phyloP scores from a whole-genome alignment of 2,113 vertebrate species.

The Phylloscopus trochilus region DNA sequence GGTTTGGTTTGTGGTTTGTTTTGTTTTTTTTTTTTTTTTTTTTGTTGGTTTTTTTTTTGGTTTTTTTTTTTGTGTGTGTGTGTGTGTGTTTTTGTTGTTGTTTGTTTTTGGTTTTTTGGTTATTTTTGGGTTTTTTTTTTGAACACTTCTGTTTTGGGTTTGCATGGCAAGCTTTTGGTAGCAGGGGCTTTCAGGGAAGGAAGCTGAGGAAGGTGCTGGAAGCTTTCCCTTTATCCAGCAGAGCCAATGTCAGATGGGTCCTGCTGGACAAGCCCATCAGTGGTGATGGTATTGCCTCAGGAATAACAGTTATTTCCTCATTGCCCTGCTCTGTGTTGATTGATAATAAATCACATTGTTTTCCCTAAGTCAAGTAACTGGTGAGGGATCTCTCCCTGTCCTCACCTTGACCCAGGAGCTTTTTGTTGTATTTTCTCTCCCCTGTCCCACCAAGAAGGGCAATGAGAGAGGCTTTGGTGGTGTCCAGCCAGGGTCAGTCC shows the following conservation, averaged over 20 bases:
- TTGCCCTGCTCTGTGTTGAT: background rate
- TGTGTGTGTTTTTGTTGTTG: background rate
- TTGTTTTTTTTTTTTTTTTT: too few relatives aligned
- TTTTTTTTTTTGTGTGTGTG: too few relatives aligned
- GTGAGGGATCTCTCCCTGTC: background rate
- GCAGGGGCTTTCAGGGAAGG: background rate
- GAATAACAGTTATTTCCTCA: background rate
- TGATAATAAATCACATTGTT: background rate
- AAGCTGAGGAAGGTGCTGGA: background rate
- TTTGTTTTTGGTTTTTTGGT: background rate
- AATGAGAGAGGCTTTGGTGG: background rate
- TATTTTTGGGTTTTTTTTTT: background rate
- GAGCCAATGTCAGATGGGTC: background rate
- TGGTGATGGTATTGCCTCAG: fast-evolving
- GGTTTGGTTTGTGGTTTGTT: too few relatives aligned
- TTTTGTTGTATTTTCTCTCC: background rate
- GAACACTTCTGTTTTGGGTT: background rate
- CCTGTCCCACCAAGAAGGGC: background rate
- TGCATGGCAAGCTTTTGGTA: background rate
- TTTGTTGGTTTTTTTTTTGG: too few relatives aligned
- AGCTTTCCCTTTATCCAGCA: background rate
- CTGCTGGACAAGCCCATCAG: background rate
- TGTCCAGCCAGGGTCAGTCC: background rate
- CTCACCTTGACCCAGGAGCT: background rate
- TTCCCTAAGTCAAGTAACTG: background rate